Evolutionary conservation across 2,888 invertebrate species (phyloP).

Genomic region (Ypsolopha sequella): DNA sequence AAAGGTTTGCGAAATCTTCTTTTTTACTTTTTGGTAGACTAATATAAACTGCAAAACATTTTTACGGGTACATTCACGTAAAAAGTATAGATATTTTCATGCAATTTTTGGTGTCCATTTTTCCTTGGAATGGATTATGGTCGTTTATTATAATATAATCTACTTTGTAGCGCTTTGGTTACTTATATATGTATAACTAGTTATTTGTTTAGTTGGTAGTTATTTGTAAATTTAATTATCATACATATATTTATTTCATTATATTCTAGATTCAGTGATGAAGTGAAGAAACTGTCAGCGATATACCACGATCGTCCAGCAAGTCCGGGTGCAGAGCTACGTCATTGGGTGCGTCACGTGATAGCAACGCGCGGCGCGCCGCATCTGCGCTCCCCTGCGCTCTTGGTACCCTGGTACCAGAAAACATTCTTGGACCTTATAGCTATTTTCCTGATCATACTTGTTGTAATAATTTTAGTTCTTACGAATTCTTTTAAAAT

Average conservation of each 20-base stretch:
- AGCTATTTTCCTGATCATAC: conserved; percentile 10
- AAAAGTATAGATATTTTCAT: not conserved
- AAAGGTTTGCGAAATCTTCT: conserved; percentile 16
- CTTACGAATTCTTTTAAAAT: too few species aligned
- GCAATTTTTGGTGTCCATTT: not conserved
- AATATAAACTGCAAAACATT: not conserved
- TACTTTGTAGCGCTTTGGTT: too few species aligned
- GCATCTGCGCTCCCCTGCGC: conserved; percentile 31
- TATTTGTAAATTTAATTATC: not conserved
- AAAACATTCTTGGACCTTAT: conserved; percentile 31
- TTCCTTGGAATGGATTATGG: not conserved
- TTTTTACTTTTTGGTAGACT: too few species aligned
- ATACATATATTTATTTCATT: not conserved
- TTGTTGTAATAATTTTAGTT: too few species aligned
- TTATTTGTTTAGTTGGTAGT: not conserved
- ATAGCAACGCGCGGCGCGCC: conserved; percentile 29
- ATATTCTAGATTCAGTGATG: conserved; percentile 24
- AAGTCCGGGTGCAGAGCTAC: conserved; percentile 25
- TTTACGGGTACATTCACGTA: not conserved
- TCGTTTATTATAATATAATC: not conserved
- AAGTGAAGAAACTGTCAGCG: conserved; percentile 26
- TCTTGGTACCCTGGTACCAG: conserved; percentile 30
- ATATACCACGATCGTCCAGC: conserved; percentile 31
- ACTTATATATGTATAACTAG: too few species aligned
- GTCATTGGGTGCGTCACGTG: conserved; percentile 40